A percentile compares a stretch with the other conserved stretches of the same genome.
These are phyloP conservation scores for Candidula unifasciata DNA, from an alignment of 2,888 invertebrate genomes.

Conservation along the genomic window DNA sequence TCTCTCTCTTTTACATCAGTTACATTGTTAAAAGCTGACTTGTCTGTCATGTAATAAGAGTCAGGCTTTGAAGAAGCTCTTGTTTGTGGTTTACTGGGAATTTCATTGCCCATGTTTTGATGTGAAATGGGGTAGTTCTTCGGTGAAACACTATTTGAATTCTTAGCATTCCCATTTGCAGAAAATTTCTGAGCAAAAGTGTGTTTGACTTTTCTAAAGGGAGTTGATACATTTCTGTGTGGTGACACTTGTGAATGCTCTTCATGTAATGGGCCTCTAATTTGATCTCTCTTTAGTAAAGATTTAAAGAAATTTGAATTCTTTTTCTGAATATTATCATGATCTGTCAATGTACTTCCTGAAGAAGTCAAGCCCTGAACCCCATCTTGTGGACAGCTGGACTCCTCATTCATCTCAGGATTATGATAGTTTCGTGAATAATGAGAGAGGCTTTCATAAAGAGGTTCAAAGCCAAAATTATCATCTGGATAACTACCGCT, in stretches of 20 bases:
- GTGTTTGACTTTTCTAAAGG: constrained; percentile 67
- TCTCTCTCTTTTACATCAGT: not conserved
- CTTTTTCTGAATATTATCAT: constrained; percentile 57
- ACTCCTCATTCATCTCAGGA: not conserved
- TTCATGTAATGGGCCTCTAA: constrained; percentile 53
- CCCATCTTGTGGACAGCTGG: not conserved
- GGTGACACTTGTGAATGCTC: constrained; percentile 55
- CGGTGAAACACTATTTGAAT: constrained; percentile 11
- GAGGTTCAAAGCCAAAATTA: constrained; percentile 47
- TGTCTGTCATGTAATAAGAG: not conserved
- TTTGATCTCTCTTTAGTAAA: constrained; percentile 67
- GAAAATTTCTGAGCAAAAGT: constrained; percentile 68
- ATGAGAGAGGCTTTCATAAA: constrained; percentile 43
- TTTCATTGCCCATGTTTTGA: not conserved
- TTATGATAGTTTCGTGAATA: not conserved
- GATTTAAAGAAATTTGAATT: constrained; percentile 67
- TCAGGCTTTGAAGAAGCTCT: not conserved
- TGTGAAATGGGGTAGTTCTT: not conserved
- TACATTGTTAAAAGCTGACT: too few relatives aligned
- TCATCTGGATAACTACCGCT: constrained; percentile 46
- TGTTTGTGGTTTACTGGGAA: not conserved
- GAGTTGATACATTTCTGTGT: constrained; percentile 46
- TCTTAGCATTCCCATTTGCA: constrained; percentile 51
- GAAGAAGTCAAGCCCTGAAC: not conserved
- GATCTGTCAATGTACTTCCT: constrained; percentile 9